These are phyloP conservation scores for Lepus europaeus DNA, from an alignment of 2,113 vertebrate genomes.

Conservation along the genomic window DNA sequence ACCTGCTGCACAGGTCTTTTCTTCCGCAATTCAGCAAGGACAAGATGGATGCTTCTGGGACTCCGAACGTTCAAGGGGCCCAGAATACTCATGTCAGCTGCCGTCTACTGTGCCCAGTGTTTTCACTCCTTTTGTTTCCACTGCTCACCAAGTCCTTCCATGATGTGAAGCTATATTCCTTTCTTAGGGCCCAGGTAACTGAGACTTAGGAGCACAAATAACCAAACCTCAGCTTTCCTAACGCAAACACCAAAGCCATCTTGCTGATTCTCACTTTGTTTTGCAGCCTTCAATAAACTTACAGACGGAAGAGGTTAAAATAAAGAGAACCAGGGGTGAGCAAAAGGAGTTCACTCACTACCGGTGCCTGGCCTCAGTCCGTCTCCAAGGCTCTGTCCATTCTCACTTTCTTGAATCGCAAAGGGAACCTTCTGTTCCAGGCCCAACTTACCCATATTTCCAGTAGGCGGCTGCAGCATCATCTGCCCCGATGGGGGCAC, in stretches of 20 bases:
- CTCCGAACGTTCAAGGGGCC: neutral
- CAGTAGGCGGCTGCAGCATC: constrained; percentile 86
- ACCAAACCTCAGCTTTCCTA: rapidly evolving
- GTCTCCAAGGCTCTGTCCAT: constrained; percentile 18
- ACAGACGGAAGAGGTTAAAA: neutral
- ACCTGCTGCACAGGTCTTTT: rapidly evolving
- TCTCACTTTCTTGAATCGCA: constrained; percentile 39
- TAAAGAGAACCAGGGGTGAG: too few species aligned
- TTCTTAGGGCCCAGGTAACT: neutral
- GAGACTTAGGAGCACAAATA: neutral
- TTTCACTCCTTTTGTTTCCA: rapidly evolving
- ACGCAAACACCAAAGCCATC: neutral
- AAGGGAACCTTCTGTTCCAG: constrained; percentile 76
- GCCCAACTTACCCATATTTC: constrained; percentile 78
- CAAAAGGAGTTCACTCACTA: rapidly evolving
- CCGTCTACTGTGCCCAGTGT: too few species aligned
- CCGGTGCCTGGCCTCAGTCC: rapidly evolving
- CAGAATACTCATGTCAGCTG: rapidly evolving
- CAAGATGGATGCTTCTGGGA: neutral
- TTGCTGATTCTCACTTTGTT: neutral
- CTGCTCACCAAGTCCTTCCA: neutral
- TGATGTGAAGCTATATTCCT: rapidly evolving
- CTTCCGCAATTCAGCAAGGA: neutral
- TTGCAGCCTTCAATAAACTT: neutral
- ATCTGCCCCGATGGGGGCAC: constrained; percentile 82